Evolutionary conservation across 2,113 vertebrate species (phyloP), one percentile per base, ranked within the genome.

Genomic region (Dunckerocampus dactyliophorus): DNA sequence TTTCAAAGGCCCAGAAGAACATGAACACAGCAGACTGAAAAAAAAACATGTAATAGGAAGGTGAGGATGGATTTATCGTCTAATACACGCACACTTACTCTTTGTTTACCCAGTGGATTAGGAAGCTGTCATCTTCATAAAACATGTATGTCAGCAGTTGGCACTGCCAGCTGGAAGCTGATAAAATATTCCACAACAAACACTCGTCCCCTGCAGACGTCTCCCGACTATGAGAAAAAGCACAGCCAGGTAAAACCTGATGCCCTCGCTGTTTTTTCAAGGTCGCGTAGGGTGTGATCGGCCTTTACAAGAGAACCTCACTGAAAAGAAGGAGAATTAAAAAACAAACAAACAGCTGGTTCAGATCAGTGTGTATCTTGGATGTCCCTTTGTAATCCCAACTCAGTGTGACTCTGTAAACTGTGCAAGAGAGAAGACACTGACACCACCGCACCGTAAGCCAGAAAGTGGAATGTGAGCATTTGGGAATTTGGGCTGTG

Each of bases 401-500:
- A 59, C 51, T 66, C 51, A 67, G 64, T 66, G 56, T 75, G 67
- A 45, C 69, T 77, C 53, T 88, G 76, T 85, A 85, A 81, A 86
- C 81, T 79, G 16, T n/a, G 52, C 67, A 71, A 59, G 63, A 81
- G 75, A 72, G 72, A 31, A 68, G 72, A 78, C 69, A 71, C 46
- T 10, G 52, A 71, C 71, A 67, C 71, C 46, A 39, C 55, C 55
- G 74, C 57, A 71, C 64, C 64, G 74, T 43, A n/a, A 77, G 63
- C 67, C 55, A 60, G 64, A 74, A 79, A 81, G 80, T 72, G 87
- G 83, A 88, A 88, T 85, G 83, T 82, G 83, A 88, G 83, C 83
- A 78, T 82, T 80, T 67, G 72, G 73, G 85, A 87, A 86, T 74
- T 69, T 56, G 56, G 55, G 72, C 52, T 65, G 52, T 34, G 67